Evolutionary conservation across 2,888 invertebrate species (phyloP), one percentile per base, ranked within the genome.

Genomic region (Ophion obscuratus): DNA sequence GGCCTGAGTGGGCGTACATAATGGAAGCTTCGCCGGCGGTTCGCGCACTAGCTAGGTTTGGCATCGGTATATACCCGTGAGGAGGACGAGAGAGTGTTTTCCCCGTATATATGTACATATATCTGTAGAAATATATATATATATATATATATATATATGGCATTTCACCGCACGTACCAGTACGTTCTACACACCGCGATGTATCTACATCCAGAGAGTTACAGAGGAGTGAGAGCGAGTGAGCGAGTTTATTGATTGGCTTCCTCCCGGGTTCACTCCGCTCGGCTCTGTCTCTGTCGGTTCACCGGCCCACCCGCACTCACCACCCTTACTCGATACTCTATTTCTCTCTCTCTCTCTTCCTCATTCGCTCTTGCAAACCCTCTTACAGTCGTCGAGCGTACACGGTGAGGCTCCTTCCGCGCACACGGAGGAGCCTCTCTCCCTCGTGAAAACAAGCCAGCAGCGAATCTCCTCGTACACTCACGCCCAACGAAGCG

Each of bases 171-270:
- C 87, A 79, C 79, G 84, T 80, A 82, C 76, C n/a, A 47, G 78
- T 77, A 66, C 78, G 68, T 77, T 81, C 77, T 24, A 70, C 80
- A 78, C 86, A 85, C 80, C 75, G 71, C 80, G 47, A 68, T 62
- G 75, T 77, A 80, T 83, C 83, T 27, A 76, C 68, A 81, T 79
- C 27, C 59, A 61, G 74, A 81, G 62, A 73, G 53, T 70, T 53
- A 61, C 31, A 64, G 70, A 61, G 83, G 88, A 90, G 90, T 89
- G 89, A 89, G 88, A 90, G 91, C 88, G 90, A 90, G 87, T 84
- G 89, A 91, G 92, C 89, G 91, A 92, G 92, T 94, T 94, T 94
- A 93, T 94, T 93, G 94, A 93, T 94, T 94, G 93, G 93, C 94
- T 93, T 93, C 92, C 93, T 92, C 92, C 91, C 89, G 88, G 92